phyloP scores from a whole-genome alignment of 1,140 invertebrate species.

The Teleopsis dalmanni region DNA sequence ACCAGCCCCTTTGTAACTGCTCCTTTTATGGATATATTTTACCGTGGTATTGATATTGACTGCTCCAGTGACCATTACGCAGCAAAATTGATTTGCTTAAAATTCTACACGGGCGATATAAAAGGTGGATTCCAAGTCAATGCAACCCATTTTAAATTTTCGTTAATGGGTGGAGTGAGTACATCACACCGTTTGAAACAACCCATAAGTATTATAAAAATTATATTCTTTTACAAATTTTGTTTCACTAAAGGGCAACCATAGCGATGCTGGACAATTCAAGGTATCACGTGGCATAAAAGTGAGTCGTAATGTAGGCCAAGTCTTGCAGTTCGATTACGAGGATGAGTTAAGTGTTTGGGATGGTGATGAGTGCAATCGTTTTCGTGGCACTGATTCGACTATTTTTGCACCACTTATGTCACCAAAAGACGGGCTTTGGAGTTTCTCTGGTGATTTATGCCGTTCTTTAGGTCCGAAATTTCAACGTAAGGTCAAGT shows the following conservation, averaged over 20 bases:
- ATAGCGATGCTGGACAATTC: constrained; percentile 32
- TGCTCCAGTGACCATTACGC: constrained; percentile 60
- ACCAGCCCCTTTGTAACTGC: constrained; percentile 54
- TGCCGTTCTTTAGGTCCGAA: constrained; percentile 58
- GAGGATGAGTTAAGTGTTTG: constrained; percentile 50
- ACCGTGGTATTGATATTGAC: constrained; percentile 58
- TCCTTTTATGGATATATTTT: constrained; percentile 58
- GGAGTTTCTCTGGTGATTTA: constrained; percentile 54
- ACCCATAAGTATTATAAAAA: not conserved
- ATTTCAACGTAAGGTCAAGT: constrained; percentile 50
- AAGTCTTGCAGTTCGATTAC: constrained; percentile 54
- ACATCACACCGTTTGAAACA: not conserved
- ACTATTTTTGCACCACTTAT: constrained; percentile 66
- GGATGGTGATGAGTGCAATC: constrained; percentile 56
- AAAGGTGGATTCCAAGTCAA: constrained; percentile 45
- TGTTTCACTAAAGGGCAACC: constrained; percentile 15
- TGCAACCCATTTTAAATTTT: constrained; percentile 56
- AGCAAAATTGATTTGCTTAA: constrained; percentile 57
- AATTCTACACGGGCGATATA: constrained; percentile 50
- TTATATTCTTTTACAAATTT: not conserved
- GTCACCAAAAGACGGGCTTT: constrained; percentile 49
- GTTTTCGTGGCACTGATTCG: constrained; percentile 63
- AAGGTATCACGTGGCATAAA: constrained; percentile 59
- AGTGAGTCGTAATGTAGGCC: constrained; percentile 56
- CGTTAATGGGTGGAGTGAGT: constrained; percentile 58